phyloP scores from a whole-genome alignment of 2,113 vertebrate genomes.

The Tupaia chinensis region DNA sequence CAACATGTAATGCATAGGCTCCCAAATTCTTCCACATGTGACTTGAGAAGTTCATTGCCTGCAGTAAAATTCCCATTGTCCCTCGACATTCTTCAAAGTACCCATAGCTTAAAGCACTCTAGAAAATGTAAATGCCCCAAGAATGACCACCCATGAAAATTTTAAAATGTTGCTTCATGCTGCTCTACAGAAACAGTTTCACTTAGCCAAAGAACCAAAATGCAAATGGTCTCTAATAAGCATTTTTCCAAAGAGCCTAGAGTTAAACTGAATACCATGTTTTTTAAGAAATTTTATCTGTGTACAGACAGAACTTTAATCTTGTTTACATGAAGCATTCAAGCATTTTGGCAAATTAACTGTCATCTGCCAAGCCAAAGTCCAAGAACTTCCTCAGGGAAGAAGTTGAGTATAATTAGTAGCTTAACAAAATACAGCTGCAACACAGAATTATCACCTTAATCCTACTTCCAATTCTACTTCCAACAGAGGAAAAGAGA shows the following conservation, averaged over 20 bases:
- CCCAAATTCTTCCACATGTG: not conserved
- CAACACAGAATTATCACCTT: not conserved
- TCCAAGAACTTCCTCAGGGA: constrained; percentile 1
- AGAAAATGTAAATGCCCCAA: constrained; percentile 8
- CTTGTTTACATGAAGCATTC: constrained; percentile 12
- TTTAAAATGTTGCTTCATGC: not conserved
- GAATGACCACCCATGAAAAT: not conserved
- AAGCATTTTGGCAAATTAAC: constrained; percentile 56
- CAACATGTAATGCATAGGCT: not conserved
- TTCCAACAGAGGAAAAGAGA: not conserved
- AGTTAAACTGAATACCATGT: not conserved
- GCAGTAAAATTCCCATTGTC: not conserved
- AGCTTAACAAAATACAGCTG: constrained; percentile 43
- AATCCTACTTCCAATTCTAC: not conserved
- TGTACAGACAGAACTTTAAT: not conserved
- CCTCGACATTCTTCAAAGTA: not conserved
- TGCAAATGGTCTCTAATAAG: not conserved
- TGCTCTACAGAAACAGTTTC: not conserved
- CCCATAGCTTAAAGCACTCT: constrained; percentile 13
- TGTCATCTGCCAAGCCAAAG: not conserved
- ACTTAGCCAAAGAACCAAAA: not conserved
- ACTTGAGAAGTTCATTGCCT: not conserved
- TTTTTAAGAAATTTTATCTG: constrained; percentile 22
- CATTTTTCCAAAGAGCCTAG: not conserved
- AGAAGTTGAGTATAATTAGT: not conserved